Evolutionary conservation across 92 coral and sea anemone genomes (phyloP), one percentile per base, ranked within the genome.

Genomic region (Phenganax subtilis): DNA sequence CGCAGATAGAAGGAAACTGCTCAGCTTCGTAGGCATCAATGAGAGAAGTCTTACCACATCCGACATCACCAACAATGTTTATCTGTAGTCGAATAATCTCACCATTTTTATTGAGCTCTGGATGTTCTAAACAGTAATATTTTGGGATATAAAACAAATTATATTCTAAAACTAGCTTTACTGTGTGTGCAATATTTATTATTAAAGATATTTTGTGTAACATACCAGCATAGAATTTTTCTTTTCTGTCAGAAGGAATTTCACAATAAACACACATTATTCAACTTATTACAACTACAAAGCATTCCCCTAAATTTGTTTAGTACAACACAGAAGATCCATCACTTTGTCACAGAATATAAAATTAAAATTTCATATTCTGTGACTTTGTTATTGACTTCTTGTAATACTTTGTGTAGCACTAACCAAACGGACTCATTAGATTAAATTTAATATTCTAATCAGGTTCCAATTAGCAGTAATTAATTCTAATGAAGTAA

Each of bases 201-300:
- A 37, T 37, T 2, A 37, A 37, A 37, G 47, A 37, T 37, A 37
- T 37, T 37, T 37, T 37, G 29, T 7, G 27, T 4, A 61, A 61
- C 67, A 61, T 61, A 61, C 67, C 67, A 61, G 20, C 25, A 28
- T 61, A 61, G 25, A 61, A 61, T 14, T 17, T 17, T 9, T 61
- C 67, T 61, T 61, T 61, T 15, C 9, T 14, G 17, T 28, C 25
- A 15, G 67, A 17, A 17, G 67, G 20, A 14, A 61, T 61, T 14
- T 61, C 67, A 61, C 67, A 61, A 61, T 61, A 7, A 17, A 61
- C 67, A 61, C 67, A 61, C 67, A 61, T 61, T 15, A 61, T 61
- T 37, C 47, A 37, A 2, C 47, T 37, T 37, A 37, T 37, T 37
- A 37, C 2, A 37, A 37, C 47, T 37, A 37, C 47, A 37, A 37